phyloP scores from a whole-genome alignment of 35 echinoderm and acorn worm genomes.

The Heliocidaris tuberculata region DNA sequence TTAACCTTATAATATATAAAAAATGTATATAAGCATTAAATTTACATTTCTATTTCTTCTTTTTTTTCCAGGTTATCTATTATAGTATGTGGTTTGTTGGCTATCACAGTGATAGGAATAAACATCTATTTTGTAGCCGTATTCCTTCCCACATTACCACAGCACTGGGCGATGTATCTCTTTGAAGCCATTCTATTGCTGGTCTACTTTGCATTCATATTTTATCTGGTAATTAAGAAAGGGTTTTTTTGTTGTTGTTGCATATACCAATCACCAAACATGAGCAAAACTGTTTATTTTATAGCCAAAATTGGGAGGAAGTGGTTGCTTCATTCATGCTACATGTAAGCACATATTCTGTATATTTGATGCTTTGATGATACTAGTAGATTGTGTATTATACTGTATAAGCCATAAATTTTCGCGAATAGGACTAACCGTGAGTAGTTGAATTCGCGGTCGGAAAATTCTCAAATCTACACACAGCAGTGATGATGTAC shows the following conservation, averaged over 20 bases:
- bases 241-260: neutral
- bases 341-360: too few relatives aligned
- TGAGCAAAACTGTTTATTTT: neutral
- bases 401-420: too few relatives aligned
- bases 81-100: slow-evolving; percentile 61
- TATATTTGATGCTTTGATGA: neutral
- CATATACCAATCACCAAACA: neutral
- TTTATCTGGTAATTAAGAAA: slow-evolving; percentile 74
- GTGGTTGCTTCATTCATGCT: neutral
- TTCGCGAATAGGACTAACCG: too few relatives aligned
- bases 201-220: slow-evolving; percentile 71
- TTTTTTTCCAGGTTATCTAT: slow-evolving; percentile 65
- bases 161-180: slow-evolving; percentile 73
- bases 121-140: slow-evolving; percentile 88
- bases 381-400: neutral
- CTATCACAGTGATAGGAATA: slow-evolving; percentile 77
- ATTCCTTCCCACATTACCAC: slow-evolving; percentile 63
- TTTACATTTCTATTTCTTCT: neutral
- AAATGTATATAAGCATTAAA: too few relatives aligned
- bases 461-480: too few relatives aligned
- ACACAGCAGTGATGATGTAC: too few relatives aligned
- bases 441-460: too few relatives aligned
- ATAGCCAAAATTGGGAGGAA: too few relatives aligned
- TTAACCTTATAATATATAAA: too few relatives aligned
- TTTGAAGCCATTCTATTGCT: slow-evolving; percentile 61